Conservation (phyloP, 2,113 vertebrate species). For the Anguilla japonica region DNA sequence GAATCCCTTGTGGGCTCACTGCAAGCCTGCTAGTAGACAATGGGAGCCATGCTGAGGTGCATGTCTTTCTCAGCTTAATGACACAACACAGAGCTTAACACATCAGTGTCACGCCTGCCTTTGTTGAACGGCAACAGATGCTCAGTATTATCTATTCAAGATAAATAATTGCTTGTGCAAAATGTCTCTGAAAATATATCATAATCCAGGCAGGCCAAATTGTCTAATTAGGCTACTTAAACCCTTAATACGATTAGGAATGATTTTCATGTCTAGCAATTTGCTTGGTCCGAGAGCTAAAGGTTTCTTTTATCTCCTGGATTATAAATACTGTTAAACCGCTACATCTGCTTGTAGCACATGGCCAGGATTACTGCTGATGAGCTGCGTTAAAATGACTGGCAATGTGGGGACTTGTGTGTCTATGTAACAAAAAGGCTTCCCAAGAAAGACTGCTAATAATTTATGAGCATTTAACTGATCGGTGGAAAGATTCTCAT, state of each 20-base stretch:
- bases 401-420: not conserved
- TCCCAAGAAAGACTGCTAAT: not conserved
- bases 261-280: constrained; percentile 72
- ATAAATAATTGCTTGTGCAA: not conserved
- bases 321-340: constrained; percentile 62
- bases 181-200: constrained; percentile 38
- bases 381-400: constrained; percentile 26
- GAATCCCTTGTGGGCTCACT: not conserved
- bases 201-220: constrained; percentile 63
- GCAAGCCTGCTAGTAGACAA: not conserved
- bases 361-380: constrained; percentile 54
- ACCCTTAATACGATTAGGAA: constrained; percentile 72
- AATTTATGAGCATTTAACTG: not conserved
- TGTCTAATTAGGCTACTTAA: constrained; percentile 67
- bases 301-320: constrained; percentile 63
- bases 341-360: constrained; percentile 59
- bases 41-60: not conserved
- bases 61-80: not conserved
- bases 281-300: constrained; percentile 40
- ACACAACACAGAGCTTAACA: not conserved
- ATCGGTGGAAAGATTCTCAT: constrained; percentile 4
- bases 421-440: not conserved
- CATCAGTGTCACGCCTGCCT: not conserved
- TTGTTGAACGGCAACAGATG: not conserved
- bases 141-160: not conserved